Evolutionary conservation across 2,113 vertebrate species (phyloP).

Genomic region (Arvicanthis niloticus): DNA sequence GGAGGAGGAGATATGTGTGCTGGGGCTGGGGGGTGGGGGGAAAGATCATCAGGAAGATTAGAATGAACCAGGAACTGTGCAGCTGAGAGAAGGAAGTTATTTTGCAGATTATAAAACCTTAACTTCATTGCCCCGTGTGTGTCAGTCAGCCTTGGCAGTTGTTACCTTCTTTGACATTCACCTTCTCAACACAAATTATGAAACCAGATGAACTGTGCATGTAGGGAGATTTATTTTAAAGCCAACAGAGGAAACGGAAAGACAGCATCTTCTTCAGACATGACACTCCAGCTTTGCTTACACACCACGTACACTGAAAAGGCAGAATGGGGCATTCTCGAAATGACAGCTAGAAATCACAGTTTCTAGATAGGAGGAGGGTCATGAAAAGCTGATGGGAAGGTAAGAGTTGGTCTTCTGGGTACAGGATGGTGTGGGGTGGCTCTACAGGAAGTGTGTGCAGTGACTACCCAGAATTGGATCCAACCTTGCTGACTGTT

Average conservation of each 20-base stretch:
- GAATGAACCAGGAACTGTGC: background rate
- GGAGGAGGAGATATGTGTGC: background rate
- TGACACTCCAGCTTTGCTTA: conserved; percentile 1
- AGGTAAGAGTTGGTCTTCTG: conserved; percentile 35
- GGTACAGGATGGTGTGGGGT: conserved; percentile 32
- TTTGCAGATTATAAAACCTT: background rate
- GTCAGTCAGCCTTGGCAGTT: background rate
- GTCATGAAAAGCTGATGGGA: background rate
- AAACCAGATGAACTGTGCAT: conserved; percentile 20
- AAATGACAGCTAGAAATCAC: conserved; percentile 11
- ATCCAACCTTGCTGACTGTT: conserved; percentile 29
- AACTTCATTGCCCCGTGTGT: conserved; percentile 4
- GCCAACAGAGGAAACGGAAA: conserved; percentile 22
- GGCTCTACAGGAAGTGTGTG: background rate
- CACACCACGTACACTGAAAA: background rate
- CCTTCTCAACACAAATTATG: background rate
- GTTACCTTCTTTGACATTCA: background rate
- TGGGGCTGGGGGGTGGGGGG: background rate
- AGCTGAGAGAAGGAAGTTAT: background rate
- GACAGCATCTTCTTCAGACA: background rate
- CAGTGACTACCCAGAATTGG: background rate
- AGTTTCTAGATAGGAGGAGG: conserved; percentile 9
- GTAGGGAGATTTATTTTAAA: conserved; percentile 70
- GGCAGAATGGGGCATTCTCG: background rate
- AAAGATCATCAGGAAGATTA: background rate